A percentile compares a stretch with the other conserved stretches of the same genome.
Evolutionary conservation across 2,113 vertebrate species (phyloP).

Genomic region (Festucalex cinctus): DNA sequence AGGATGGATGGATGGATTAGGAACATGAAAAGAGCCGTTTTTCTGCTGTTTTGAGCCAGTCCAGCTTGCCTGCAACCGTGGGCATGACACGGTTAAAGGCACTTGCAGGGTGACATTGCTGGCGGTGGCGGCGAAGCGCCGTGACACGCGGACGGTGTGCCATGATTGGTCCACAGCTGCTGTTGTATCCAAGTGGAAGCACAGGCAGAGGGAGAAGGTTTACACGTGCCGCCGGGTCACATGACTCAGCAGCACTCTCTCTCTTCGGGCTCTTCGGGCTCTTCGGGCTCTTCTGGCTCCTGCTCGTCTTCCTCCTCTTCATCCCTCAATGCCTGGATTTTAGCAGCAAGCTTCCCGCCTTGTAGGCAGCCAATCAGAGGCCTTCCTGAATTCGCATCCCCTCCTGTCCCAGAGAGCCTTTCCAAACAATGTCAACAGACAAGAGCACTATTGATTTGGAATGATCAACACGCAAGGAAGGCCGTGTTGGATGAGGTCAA

Average conservation of each 20-base stretch:
- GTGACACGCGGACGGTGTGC: neutral
- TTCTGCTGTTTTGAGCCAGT: neutral
- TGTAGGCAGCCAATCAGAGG: neutral
- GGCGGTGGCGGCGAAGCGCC: neutral
- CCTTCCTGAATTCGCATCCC: neutral
- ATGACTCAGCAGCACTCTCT: neutral
- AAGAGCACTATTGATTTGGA: neutral
- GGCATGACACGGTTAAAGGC: neutral
- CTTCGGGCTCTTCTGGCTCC: neutral
- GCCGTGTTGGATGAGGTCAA: neutral
- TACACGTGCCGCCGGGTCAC: slow-evolving; percentile 5
- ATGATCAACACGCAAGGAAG: neutral
- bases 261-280: too few relatives aligned
- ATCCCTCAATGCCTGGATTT: neutral
- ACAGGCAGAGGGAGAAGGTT: slow-evolving; percentile 1
- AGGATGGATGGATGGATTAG: too few relatives aligned
- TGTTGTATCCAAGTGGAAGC: slow-evolving; percentile 8
- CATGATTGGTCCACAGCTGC: slow-evolving; percentile 5
- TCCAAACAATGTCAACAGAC: neutral
- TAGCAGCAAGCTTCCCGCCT: neutral
- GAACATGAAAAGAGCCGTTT: too few relatives aligned
- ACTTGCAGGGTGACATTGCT: neutral
- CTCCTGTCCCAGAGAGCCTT: neutral
- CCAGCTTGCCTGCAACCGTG: neutral
- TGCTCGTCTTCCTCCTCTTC: neutral